A percentile compares a stretch with the other conserved stretches of the same genome.
Conservation (phyloP, 2,113 vertebrate species). For the Verasper variegatus region DNA sequence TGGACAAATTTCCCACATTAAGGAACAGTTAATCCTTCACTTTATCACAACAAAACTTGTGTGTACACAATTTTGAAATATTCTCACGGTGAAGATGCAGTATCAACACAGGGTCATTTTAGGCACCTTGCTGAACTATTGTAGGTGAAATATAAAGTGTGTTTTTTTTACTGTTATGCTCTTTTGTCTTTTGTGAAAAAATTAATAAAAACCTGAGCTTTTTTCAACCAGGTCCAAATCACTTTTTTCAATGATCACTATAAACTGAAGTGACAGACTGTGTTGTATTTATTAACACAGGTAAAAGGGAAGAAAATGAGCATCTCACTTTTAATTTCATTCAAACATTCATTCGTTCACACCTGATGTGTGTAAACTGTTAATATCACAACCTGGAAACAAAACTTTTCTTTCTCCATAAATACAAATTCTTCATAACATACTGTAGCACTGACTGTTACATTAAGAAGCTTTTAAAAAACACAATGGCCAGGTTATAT, state of each 20-base stretch:
- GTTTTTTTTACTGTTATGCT: background rate
- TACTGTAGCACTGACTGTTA: constrained; percentile 6
- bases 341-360: background rate
- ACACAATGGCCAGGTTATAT: constrained; percentile 33
- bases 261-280: constrained; percentile 46
- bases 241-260: constrained; percentile 72
- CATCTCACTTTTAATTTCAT: constrained; percentile 9
- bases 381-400: constrained; percentile 32
- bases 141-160: background rate
- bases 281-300: constrained; percentile 25
- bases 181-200: constrained; percentile 29
- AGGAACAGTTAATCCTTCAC: no score
- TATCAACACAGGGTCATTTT: no score
- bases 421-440: constrained; percentile 47
- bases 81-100: background rate
- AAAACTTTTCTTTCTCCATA: constrained; percentile 23
- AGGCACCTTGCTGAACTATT: constrained; percentile 10
- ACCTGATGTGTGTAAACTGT: background rate
- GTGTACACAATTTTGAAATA: no score
- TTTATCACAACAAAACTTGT: no score
- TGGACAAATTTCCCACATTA: no score
- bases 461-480: constrained; percentile 40
- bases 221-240: constrained; percentile 49
- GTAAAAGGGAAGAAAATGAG: constrained; percentile 17
- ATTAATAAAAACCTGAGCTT: constrained; percentile 43